Evolutionary conservation across 2,797 vertebrate species (phyloP), one percentile per base, ranked within the genome.

Genomic region (Sparidentex hasta): DNA sequence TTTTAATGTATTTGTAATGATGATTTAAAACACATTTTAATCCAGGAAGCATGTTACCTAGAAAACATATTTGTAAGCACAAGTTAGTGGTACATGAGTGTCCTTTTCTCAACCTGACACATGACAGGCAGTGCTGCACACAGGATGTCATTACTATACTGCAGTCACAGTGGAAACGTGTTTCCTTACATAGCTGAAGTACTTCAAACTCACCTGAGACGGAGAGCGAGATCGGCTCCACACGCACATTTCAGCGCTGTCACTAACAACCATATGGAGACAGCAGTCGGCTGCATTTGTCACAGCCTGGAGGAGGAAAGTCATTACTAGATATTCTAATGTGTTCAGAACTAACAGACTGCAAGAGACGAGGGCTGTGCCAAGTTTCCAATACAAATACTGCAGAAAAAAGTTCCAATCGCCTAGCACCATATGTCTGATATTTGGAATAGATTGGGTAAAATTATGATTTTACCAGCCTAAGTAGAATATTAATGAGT

Each of bases 191-290:
- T 48, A 66, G n/a, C 29, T 16, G 56, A 56, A 18, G 43, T 41
- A 55, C 55, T 61, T 71, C 21, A 61, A 61, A 61, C 43, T 11
- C 66, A 67, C 63, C 51, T 52, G 57, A 67, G 21, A 67, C 18
- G 27, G 5, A 41, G 41, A 38, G 21, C 33, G 38, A 38, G 17
- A 51, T 52, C 20, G 3, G 38, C 47, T 21, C n/a, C 17, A 21
- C 23, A 59, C 13, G n/a, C 77, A 76, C 16, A 44, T 33, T 65
- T 70, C 61, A 65, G 47, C 11, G 0, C 38, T 41, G 62, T 61
- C 66, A 38, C 62, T 78, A 71, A 71, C 74, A 71, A 76, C 73
- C 78, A 80, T 67, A 85, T 80, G 71, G 82, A 73, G 64, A 70
- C 46, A 59, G 67, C 63, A 59, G n/a, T 47, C 13, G 21, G 47